These are phyloP conservation scores for Leptoclinus maculatus DNA, from an alignment of 2,797 vertebrate species.

Conservation along the genomic window DNA sequence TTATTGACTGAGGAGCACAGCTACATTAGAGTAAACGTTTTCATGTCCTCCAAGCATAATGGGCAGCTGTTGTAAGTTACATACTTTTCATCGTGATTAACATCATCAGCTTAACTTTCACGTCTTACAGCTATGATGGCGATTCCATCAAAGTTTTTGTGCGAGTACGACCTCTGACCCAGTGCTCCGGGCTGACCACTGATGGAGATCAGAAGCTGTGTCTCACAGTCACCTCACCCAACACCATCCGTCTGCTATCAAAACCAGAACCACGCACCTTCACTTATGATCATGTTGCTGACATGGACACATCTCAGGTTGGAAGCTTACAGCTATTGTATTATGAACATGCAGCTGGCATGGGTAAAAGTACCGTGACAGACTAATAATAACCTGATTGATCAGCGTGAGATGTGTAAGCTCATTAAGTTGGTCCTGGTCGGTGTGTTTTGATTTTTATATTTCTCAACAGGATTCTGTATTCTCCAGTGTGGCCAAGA, in stretches of 20 bases:
- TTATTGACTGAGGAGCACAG: neutral
- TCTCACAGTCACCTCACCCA: constrained; percentile 89
- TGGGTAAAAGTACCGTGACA: neutral
- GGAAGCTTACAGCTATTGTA: constrained; percentile 3
- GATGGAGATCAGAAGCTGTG: constrained; percentile 90
- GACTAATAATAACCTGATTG: neutral
- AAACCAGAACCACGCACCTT: constrained; percentile 95
- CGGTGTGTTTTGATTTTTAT: neutral
- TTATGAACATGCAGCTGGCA: neutral
- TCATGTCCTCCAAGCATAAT: neutral
- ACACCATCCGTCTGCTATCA: constrained; percentile 90
- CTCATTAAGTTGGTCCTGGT: neutral
- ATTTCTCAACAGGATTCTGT: constrained; percentile 88
- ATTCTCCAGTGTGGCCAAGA: constrained; percentile 92
- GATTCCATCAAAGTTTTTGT: constrained; percentile 96
- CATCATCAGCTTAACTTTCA: neutral
- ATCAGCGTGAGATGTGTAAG: neutral
- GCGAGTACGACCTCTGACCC: constrained; percentile 90
- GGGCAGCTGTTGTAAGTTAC: neutral
- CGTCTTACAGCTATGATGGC: constrained; percentile 83
- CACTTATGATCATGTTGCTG: constrained; percentile 94
- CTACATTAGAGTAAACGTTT: neutral
- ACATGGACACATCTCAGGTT: constrained; percentile 93
- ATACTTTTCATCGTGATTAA: neutral
- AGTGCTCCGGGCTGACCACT: constrained; percentile 73